Evolutionary conservation across 2,797 vertebrate species (phyloP).

Genomic region (Liasis olivaceus): DNA sequence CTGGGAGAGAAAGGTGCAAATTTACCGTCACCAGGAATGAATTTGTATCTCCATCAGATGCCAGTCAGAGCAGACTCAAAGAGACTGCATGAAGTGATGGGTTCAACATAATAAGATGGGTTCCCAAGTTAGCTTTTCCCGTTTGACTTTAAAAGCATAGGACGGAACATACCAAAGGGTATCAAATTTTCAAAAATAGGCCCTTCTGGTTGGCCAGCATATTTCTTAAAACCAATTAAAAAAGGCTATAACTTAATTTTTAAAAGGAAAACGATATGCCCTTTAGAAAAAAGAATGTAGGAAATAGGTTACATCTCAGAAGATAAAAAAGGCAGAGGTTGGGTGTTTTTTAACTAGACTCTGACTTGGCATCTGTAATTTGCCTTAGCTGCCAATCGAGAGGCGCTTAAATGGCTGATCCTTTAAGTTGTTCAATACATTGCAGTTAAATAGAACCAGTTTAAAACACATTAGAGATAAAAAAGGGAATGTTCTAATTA

Average conservation of each 20-base stretch:
- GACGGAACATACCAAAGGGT: too few relatives aligned
- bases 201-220: too few relatives aligned
- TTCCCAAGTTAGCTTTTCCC: background rate
- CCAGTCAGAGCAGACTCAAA: too few relatives aligned
- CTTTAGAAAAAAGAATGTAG: background rate
- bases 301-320: background rate
- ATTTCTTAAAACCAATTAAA: background rate
- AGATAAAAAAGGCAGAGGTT: background rate
- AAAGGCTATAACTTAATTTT: background rate
- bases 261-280: background rate
- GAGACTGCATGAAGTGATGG: background rate
- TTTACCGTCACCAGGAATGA: too few relatives aligned
- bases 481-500: background rate
- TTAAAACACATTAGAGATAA: background rate
- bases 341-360: background rate
- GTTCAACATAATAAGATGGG: too few relatives aligned
- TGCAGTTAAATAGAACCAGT: background rate
- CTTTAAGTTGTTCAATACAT: background rate
- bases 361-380: background rate
- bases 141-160: background rate
- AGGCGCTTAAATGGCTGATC: background rate
- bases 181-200: too few relatives aligned
- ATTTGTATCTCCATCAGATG: too few relatives aligned
- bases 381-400: background rate
- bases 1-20: too few relatives aligned